Percentiles rank a stretch among this genome's conserved stretches.
Evolutionary conservation across 2,888 invertebrate species (phyloP).

Genomic region (Drosophila paramelanica): DNA sequence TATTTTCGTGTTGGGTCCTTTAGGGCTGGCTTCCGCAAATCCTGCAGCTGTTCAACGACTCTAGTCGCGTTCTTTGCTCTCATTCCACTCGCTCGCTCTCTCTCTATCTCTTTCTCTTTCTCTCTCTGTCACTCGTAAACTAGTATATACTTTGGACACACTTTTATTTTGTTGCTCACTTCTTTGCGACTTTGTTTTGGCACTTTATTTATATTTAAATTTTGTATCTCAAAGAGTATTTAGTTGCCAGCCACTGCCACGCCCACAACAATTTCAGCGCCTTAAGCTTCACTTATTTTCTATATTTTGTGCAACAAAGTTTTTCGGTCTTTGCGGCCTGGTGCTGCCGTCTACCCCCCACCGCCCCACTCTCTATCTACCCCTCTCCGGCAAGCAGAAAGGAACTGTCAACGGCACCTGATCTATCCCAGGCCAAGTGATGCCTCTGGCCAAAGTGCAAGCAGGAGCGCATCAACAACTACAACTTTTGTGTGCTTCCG

Average conservation of each 20-base stretch:
- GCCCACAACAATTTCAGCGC: conserved; percentile 34
- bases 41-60: conserved; percentile 66
- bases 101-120: background rate
- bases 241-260: conserved; percentile 53
- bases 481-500: conserved; percentile 50
- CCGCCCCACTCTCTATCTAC: background rate
- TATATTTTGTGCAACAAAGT: conserved; percentile 58
- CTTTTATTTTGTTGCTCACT: conserved; percentile 43
- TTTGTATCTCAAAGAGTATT: conserved; percentile 77
- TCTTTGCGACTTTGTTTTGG: conserved; percentile 73
- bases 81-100: background rate
- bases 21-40: conserved; percentile 31
- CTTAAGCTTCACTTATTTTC: conserved; percentile 66
- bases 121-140: conserved; percentile 9
- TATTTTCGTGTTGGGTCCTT: conserved; percentile 68
- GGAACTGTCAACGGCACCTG: conserved; percentile 76
- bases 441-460: conserved; percentile 59
- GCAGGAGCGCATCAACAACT: conserved; percentile 49
- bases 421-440: conserved; percentile 49
- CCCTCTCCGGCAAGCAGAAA: conserved; percentile 15
- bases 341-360: background rate
- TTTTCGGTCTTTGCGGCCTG: conserved; percentile 53
- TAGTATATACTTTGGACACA: conserved; percentile 44
- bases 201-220: conserved; percentile 81
- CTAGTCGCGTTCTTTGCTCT: conserved; percentile 39